A percentile compares a stretch with the other conserved stretches of the same genome.
phyloP scores from a whole-genome alignment of 2,888 invertebrate species.

The Aproaerema taeniolella region DNA sequence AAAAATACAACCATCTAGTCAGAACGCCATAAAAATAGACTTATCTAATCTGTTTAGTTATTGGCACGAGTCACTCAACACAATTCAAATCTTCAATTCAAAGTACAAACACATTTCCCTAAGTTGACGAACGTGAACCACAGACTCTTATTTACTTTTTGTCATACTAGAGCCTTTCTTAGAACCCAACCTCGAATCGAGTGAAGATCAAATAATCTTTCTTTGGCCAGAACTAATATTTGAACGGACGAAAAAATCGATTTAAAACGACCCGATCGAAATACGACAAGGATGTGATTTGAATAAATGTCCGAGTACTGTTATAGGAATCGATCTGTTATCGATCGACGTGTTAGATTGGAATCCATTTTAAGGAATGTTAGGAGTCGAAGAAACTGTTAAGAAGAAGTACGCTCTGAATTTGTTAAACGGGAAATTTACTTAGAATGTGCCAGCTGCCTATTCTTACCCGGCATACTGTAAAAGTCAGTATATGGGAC shows the following conservation, averaged over 20 bases:
- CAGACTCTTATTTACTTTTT: constrained; percentile 18
- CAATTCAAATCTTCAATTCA: neutral
- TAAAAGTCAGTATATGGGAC: too few relatives aligned
- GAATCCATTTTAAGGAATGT: too few relatives aligned
- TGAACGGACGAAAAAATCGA: constrained; percentile 30
- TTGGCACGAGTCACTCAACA: neutral
- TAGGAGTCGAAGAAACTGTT: too few relatives aligned
- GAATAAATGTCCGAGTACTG: constrained; percentile 36
- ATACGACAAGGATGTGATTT: constrained; percentile 33
- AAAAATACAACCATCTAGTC: too few relatives aligned
- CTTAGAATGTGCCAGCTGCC: too few relatives aligned
- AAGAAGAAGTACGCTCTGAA: too few relatives aligned
- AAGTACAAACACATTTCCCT: neutral
- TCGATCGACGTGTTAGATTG: constrained; percentile 8
- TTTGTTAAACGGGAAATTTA: too few relatives aligned
- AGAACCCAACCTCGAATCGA: constrained; percentile 35
- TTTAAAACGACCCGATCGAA: constrained; percentile 26
- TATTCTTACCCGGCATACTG: too few relatives aligned
- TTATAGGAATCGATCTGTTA: constrained; percentile 24
- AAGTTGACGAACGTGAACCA: neutral
- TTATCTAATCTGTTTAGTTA: too few relatives aligned
- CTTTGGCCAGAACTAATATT: constrained; percentile 30
- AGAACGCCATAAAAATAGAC: too few relatives aligned
- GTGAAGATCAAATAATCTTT: constrained; percentile 32
- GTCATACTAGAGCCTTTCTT: constrained; percentile 36